Conservation (phyloP, 2,888 invertebrate genomes). For the Coecobrya sp. region DNA sequence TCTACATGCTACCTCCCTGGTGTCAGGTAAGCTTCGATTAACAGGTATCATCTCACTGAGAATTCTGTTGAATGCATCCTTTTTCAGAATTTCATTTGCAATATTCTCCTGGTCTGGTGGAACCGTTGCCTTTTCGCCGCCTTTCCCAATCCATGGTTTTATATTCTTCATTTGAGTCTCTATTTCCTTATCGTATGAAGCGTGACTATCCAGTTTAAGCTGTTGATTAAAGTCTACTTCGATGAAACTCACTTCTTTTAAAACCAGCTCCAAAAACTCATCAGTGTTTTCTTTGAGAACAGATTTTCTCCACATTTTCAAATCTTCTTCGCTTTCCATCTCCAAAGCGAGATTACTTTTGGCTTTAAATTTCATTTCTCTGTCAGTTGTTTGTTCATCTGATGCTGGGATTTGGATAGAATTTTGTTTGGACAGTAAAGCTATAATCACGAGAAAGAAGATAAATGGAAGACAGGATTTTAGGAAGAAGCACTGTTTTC, state of each 20-base stretch:
- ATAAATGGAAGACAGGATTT: neutral
- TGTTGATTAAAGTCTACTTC: slow-evolving; percentile 80
- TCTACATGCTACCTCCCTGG: neutral
- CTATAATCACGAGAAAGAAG: neutral
- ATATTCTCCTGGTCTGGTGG: neutral
- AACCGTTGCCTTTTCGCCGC: neutral
- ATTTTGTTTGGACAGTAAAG: neutral
- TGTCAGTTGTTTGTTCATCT: no score
- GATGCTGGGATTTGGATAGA: no score
- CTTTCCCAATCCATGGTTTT: neutral
- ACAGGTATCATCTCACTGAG: slow-evolving; percentile 1
- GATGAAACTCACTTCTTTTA: slow-evolving; percentile 75
- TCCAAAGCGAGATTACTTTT: no score
- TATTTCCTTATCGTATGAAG: neutral
- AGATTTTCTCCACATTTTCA: no score
- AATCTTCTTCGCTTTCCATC: no score
- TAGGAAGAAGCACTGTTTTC: neutral
- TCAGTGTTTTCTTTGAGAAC: slow-evolving; percentile 80
- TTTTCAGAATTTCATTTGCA: neutral
- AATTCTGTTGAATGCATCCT: slow-evolving; percentile 7
- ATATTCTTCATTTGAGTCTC: neutral
- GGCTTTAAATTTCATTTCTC: no score
- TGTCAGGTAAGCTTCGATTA: neutral
- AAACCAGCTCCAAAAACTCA: slow-evolving; percentile 82
- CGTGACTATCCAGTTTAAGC: neutral